These are phyloP conservation scores for Pheosia tremula DNA, from an alignment of 2,888 invertebrate species.

Conservation along the genomic window DNA sequence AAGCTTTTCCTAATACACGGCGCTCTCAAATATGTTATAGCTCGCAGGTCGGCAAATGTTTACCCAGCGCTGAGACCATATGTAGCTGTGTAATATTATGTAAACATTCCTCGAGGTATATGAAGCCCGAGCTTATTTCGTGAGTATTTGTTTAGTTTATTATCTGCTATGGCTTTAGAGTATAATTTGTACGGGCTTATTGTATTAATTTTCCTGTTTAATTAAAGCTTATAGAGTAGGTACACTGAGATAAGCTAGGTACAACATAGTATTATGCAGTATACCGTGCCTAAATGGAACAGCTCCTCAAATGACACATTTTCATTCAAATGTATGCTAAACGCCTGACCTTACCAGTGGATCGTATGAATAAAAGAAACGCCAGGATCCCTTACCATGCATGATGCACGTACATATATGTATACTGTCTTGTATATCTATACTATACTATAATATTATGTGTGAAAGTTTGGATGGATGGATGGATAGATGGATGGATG, in stretches of 20 bases:
- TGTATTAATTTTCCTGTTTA: too few relatives aligned
- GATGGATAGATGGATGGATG: too few relatives aligned
- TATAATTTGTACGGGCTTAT: neutral
- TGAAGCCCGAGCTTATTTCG: slow-evolving; percentile 4
- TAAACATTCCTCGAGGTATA: slow-evolving; percentile 14
- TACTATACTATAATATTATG: too few relatives aligned
- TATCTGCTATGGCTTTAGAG: neutral
- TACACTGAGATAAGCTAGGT: too few relatives aligned
- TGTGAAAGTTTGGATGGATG: too few relatives aligned
- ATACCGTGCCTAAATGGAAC: slow-evolving; percentile 7
- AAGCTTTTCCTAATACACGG: slow-evolving; percentile 63
- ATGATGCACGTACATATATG: neutral
- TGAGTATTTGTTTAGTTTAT: neutral
- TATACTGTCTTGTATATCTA: neutral
- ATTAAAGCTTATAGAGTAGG: too few relatives aligned
- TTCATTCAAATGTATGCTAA: slow-evolving; percentile 47
- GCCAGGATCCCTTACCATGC: slow-evolving; percentile 2
- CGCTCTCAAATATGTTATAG: slow-evolving; percentile 51
- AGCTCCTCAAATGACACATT: slow-evolving; percentile 38
- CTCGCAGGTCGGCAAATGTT: slow-evolving; percentile 38
- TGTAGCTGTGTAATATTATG: slow-evolving; percentile 9
- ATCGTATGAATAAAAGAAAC: slow-evolving; percentile 8
- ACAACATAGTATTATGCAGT: neutral
- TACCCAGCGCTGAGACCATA: slow-evolving; percentile 29
- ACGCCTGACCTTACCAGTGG: slow-evolving; percentile 15